These are phyloP conservation scores for Aradophagus sp. DNA, from an alignment of 1,140 invertebrate species.

Conservation along the genomic window DNA sequence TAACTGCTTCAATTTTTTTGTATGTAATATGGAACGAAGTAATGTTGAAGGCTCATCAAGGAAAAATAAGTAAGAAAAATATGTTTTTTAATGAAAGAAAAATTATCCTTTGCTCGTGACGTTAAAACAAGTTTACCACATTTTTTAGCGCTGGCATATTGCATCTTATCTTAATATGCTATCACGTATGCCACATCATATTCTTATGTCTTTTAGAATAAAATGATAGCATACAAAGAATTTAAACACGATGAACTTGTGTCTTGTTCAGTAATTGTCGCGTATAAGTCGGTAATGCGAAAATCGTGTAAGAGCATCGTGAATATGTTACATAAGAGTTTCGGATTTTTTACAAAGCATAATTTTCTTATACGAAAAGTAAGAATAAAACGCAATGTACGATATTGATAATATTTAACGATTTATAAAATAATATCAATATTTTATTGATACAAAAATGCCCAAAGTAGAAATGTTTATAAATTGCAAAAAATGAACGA, in stretches of 20 bases:
- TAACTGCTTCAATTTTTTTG: too few species aligned
- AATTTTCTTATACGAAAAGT: neutral
- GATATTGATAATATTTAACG: too few species aligned
- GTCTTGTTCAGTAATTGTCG: constrained; percentile 55
- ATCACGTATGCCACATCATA: constrained; percentile 4
- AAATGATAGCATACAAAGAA: constrained; percentile 42
- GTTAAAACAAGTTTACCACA: constrained; percentile 36
- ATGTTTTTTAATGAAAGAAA: constrained; percentile 26
- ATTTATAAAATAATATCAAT: too few species aligned
- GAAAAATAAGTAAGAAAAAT: constrained; percentile 15
- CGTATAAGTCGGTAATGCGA: constrained; percentile 50
- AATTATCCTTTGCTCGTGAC: constrained; percentile 33
- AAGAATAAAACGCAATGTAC: too few species aligned
- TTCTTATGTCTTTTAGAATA: constrained; percentile 29
- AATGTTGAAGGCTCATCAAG: constrained; percentile 33
- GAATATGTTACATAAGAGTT: constrained; percentile 32
- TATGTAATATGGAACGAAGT: too few species aligned
- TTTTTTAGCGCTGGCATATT: constrained; percentile 18
- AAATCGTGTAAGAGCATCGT: constrained; percentile 50
- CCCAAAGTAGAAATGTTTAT: too few species aligned
- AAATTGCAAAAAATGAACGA: too few species aligned
- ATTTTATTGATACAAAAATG: too few species aligned
- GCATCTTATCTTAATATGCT: neutral
- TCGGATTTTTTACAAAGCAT: constrained; percentile 46
- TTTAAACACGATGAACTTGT: constrained; percentile 52